Base-by-base conservation (phyloP, 2,888 invertebrate species). In the Hyposoter didymator region DNA sequence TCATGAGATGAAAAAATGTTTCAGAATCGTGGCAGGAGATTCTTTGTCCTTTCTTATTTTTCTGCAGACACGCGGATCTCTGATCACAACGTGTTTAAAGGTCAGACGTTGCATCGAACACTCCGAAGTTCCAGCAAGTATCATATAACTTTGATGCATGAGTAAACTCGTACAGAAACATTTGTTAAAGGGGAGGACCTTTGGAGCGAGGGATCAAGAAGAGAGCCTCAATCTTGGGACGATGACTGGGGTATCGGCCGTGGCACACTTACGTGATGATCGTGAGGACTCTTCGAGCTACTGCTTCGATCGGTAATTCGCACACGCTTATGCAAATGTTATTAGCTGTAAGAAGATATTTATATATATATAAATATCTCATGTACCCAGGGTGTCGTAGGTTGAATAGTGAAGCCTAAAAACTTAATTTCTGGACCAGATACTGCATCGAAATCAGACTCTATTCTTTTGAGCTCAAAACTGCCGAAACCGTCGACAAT, bases 261-360 rank as follows among this genome's bases (percentile, higher is more conserved):
- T 91, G 91, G 90, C 91, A 91, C 90, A 91, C 91, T 91, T 91
- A 89, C 87, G 81, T 84, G 87, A 81, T 70, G 84, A 88, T 90
- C 89, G 88, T 87, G 90, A 81, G 90, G 89, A 89, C 73, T 66
- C 78, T 84, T 59, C 76, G 62, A 62, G 80, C 81, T 78, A 82
- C 78, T 69, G 82, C 84, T 59, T 59, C 28, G 81, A 82, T 84
- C 79, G 79, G 62, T 75, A 55, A 55, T 64, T 78, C 74, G 80
- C 82, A 78, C 78, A 84, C 85, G 85, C 85, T 86, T 87, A 87
- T 87, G 88, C 88, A 87, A 88, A 88, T 88, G 85, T 85, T 84
- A 87, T 87, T 87, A 86, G 85, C 87, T 70, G 32, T 76, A 62
- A 64, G 59, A 32, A 43, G n/a, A 70, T 69, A 49, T 35, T 8